These are phyloP conservation scores for Gymnocypris eckloni DNA, from an alignment of 2,797 vertebrate species.

Conservation along the genomic window DNA sequence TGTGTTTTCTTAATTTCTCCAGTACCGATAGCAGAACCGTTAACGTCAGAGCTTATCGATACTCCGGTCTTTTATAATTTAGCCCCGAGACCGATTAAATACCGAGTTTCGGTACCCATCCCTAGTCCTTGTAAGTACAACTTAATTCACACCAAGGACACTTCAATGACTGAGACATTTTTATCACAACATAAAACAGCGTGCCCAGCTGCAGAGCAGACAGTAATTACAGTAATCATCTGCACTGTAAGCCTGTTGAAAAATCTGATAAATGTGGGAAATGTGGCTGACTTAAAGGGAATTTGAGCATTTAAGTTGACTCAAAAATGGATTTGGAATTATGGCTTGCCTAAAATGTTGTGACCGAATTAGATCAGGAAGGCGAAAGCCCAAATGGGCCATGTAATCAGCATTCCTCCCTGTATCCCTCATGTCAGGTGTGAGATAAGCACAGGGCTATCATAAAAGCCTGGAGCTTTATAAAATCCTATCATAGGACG, in stretches of 20 bases:
- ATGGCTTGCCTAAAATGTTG: constrained; percentile 59
- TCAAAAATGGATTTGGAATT: constrained; percentile 55
- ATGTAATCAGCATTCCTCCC: constrained; percentile 50
- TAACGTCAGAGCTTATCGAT: too few relatives aligned
- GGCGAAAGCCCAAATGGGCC: constrained; percentile 53
- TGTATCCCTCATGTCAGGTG: constrained; percentile 36
- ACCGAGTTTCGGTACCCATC: too few relatives aligned
- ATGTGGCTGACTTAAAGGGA: constrained; percentile 36
- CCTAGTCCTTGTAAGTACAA: constrained; percentile 30
- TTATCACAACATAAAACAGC: constrained; percentile 41
- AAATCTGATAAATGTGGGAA: constrained; percentile 47
- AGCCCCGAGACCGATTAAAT: too few relatives aligned
- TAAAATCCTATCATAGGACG: constrained; percentile 33
- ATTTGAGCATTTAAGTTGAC: constrained; percentile 39
- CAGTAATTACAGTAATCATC: constrained; percentile 50
- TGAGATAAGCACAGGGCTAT: constrained; percentile 36
- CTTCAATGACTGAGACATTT: constrained; percentile 31
- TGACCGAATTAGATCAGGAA: constrained; percentile 62
- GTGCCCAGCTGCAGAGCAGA: constrained; percentile 11
- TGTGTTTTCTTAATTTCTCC: too few relatives aligned
- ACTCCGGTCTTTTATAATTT: too few relatives aligned
- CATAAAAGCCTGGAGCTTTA: constrained; percentile 36
- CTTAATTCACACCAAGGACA: constrained; percentile 40
- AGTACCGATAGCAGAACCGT: too few relatives aligned
- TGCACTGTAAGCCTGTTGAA: constrained; percentile 37